phyloP scores from a whole-genome alignment of 2,113 vertebrate genomes.

The Neoarius graeffei region DNA sequence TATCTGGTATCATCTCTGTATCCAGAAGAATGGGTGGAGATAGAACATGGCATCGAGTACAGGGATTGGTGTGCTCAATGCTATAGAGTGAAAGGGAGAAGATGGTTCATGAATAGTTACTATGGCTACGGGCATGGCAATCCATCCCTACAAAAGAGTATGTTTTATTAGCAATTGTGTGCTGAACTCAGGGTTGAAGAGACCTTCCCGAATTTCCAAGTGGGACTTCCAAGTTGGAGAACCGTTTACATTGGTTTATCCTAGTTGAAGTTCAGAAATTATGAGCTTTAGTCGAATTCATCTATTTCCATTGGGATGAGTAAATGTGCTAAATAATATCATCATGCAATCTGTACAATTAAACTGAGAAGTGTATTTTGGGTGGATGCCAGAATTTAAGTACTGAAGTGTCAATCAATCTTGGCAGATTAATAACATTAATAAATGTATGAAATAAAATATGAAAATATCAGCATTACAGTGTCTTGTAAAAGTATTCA shows the following conservation, averaged over 20 bases:
- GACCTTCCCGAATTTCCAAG: neutral
- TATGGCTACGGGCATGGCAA: no score
- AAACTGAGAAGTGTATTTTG: neutral
- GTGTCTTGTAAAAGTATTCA: no score
- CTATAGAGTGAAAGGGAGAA: no score
- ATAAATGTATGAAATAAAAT: neutral
- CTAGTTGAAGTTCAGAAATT: neutral
- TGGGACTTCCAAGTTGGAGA: neutral
- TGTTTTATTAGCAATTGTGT: neutral
- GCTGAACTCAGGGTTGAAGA: neutral
- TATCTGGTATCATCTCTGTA: no score
- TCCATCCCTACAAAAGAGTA: no score
- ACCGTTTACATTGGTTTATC: neutral
- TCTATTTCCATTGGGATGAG: neutral
- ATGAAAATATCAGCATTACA: neutral
- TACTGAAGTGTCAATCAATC: neutral
- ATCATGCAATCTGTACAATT: neutral
- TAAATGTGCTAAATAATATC: neutral
- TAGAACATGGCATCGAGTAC: no score
- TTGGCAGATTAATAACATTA: neutral
- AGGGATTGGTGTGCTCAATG: no score
- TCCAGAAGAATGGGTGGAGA: no score
- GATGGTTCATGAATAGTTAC: no score
- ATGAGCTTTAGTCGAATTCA: neutral
- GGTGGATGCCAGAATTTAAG: neutral